phyloP scores from a whole-genome alignment of 2,888 invertebrate species.

The Spilosoma lubricipeda region DNA sequence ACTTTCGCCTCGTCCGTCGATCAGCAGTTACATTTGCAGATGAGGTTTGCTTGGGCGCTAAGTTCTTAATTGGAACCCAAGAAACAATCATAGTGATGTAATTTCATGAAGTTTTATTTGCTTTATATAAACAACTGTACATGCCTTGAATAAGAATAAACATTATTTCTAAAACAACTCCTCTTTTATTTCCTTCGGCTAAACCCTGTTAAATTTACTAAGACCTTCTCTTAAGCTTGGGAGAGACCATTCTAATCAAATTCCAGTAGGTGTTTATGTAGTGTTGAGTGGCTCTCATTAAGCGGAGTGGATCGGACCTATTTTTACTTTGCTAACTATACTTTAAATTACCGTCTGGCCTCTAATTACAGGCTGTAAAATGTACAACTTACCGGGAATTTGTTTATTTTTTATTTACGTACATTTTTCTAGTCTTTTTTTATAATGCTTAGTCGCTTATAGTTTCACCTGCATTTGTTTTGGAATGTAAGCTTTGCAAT shows the following conservation, averaged over 20 bases:
- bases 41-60: too few species aligned
- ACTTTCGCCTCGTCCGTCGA: too few species aligned
- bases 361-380: conserved; percentile 58
- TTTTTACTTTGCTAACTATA: conserved; percentile 60
- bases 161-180: neutral
- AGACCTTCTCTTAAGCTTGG: neutral
- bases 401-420: neutral
- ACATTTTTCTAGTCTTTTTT: neutral
- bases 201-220: neutral
- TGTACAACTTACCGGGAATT: neutral
- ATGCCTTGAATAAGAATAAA: neutral
- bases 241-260: conserved; percentile 9
- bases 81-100: too few species aligned
- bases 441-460: neutral
- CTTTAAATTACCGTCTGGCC: conserved; percentile 65
- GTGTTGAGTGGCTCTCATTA: conserved; percentile 52
- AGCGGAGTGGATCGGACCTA: conserved; percentile 53
- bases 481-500: neutral
- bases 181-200: neutral
- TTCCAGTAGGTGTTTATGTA: conserved; percentile 21
- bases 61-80: too few species aligned
- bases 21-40: too few species aligned
- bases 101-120: too few species aligned
- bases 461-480: neutral
- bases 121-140: too few species aligned